These are phyloP conservation scores for Lumbricus terrestris DNA, from an alignment of 2,888 invertebrate species.

Conservation along the genomic window DNA sequence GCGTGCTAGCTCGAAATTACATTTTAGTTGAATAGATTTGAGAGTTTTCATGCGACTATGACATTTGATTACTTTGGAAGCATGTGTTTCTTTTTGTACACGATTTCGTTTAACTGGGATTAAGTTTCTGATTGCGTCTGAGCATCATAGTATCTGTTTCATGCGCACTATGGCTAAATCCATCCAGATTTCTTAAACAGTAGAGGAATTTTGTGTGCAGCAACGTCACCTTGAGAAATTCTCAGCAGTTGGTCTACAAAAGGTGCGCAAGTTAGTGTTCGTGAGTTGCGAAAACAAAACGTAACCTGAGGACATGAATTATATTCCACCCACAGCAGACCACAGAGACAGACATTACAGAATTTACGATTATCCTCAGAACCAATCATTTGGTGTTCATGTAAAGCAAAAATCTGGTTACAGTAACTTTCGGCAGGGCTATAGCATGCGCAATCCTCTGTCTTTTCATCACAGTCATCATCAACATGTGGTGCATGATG, in stretches of 20 bases:
- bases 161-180: not conserved
- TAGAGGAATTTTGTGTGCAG: not conserved
- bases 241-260: not conserved
- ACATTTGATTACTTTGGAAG: not conserved
- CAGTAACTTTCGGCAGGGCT: conserved; percentile 3
- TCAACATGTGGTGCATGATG: not conserved
- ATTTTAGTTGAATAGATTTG: not conserved
- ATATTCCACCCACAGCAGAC: not conserved
- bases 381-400: not conserved
- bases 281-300: not conserved
- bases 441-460: not conserved
- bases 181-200: not conserved
- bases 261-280: not conserved
- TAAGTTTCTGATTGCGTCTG: not conserved
- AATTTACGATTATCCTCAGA: not conserved
- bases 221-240: not conserved
- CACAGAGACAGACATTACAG: not conserved
- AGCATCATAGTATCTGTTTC: not conserved
- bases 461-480: not conserved
- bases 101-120: not conserved
- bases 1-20: not conserved
- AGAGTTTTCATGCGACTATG: not conserved
- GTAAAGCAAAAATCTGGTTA: conserved; percentile 3
- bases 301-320: not conserved
- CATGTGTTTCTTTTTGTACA: not conserved